These are phyloP conservation scores for Fopius arisanus DNA, from an alignment of 1,140 invertebrate genomes.

Conservation along the genomic window DNA sequence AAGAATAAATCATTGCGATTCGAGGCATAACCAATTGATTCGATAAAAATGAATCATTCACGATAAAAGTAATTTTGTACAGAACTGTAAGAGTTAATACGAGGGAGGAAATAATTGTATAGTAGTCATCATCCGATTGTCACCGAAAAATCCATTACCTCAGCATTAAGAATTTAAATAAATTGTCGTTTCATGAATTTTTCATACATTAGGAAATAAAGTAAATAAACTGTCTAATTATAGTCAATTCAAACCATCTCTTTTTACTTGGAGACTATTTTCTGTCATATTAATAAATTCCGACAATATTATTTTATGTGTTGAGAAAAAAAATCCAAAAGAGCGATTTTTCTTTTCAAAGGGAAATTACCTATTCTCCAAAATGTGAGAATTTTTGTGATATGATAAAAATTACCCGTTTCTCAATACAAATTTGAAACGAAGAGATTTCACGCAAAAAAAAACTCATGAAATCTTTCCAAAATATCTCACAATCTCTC, in stretches of 20 bases:
- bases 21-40: neutral
- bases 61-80: neutral
- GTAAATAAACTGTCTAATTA: neutral
- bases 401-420: too few relatives aligned
- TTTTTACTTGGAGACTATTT: neutral
- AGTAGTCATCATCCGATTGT: neutral
- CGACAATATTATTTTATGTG: too few relatives aligned
- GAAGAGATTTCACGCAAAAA: too few relatives aligned
- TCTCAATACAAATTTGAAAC: too few relatives aligned
- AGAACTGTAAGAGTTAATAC: neutral
- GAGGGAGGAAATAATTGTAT: neutral
- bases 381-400: too few relatives aligned
- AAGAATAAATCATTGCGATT: too few relatives aligned
- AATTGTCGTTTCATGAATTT: slow-evolving; percentile 9
- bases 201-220: slow-evolving; percentile 5
- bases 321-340: too few relatives aligned
- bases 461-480: too few relatives aligned
- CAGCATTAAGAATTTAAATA: neutral
- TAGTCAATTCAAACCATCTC: neutral
- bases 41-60: neutral
- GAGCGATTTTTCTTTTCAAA: too few relatives aligned
- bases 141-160: slow-evolving; percentile 4
- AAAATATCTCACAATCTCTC: neutral
- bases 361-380: too few relatives aligned
- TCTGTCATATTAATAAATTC: neutral